Evolutionary conservation across 2,797 vertebrate genomes (phyloP).

Genomic region (Yasuhikotakia modesta): DNA sequence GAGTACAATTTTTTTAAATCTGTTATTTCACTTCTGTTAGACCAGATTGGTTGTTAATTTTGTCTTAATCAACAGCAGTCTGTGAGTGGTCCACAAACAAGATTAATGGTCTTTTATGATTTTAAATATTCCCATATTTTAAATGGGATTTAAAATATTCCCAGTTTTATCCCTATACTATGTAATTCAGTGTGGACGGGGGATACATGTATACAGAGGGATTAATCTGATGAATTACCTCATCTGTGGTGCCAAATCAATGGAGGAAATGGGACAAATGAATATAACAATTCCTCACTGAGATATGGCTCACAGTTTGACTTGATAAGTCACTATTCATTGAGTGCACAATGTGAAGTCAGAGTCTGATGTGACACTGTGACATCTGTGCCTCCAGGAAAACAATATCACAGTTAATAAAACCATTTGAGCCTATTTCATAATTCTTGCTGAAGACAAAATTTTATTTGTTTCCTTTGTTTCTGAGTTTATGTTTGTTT

Average conservation of each 20-base stretch:
- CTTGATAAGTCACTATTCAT: conserved; percentile 24
- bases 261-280: conserved; percentile 2
- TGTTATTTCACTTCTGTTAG: conserved; percentile 28
- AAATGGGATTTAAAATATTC: neutral
- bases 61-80: neutral
- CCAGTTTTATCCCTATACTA: neutral
- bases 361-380: neutral
- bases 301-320: conserved; percentile 31
- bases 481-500: neutral
- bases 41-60: conserved; percentile 9
- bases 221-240: conserved; percentile 25
- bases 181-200: neutral
- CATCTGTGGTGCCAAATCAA: neutral
- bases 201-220: neutral
- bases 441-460: neutral
- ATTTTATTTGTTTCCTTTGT: neutral
- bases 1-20: neutral
- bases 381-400: conserved; percentile 19
- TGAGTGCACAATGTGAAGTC: neutral
- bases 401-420: conserved; percentile 34
- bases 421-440: conserved; percentile 3
- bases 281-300: conserved; percentile 7
- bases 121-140: neutral
- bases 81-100: neutral
- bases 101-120: neutral